A percentile compares a stretch with the other conserved stretches of the same genome.
Evolutionary conservation across 2,113 vertebrate genomes (phyloP).

Genomic region (Scomber japonicus): DNA sequence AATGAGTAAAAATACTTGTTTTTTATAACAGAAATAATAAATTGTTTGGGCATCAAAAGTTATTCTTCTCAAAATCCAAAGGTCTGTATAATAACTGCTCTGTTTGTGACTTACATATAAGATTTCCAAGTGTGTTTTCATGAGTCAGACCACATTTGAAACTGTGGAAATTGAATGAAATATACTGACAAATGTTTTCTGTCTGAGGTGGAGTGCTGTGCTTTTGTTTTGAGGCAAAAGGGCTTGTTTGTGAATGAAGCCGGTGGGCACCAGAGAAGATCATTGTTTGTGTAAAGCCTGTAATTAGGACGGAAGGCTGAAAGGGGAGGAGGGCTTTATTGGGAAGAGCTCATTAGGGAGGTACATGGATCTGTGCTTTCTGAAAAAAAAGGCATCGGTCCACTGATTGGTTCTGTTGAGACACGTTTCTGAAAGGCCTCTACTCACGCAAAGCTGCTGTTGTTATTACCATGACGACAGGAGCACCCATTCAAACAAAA

Average conservation of each 20-base stretch:
- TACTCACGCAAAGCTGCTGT: background rate
- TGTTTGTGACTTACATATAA: no score
- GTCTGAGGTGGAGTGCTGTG: conserved; percentile 22
- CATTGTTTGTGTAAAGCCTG: conserved; percentile 65
- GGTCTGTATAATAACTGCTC: no score
- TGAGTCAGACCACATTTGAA: background rate
- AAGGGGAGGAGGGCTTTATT: conserved; percentile 18
- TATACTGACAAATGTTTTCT: background rate
- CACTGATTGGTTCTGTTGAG: conserved; percentile 57
- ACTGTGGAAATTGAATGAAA: background rate
- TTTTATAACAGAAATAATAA: no score
- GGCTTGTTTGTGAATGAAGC: conserved; percentile 51
- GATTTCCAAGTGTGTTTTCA: background rate
- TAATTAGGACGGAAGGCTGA: conserved; percentile 57
- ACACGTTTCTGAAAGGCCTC: conserved; percentile 9
- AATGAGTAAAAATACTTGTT: no score
- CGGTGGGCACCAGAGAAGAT: conserved; percentile 25
- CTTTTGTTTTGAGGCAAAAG: conserved; percentile 57
- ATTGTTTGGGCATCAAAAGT: no score
- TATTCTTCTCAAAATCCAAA: no score
- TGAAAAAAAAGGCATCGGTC: conserved; percentile 27
- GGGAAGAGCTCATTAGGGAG: conserved; percentile 69
- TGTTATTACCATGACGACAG: conserved; percentile 43
- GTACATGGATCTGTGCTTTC: conserved; percentile 38
- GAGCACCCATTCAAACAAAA: conserved; percentile 40